phyloP scores from a whole-genome alignment of 1,140 invertebrate species.

The Zaprionus vittiger region DNA sequence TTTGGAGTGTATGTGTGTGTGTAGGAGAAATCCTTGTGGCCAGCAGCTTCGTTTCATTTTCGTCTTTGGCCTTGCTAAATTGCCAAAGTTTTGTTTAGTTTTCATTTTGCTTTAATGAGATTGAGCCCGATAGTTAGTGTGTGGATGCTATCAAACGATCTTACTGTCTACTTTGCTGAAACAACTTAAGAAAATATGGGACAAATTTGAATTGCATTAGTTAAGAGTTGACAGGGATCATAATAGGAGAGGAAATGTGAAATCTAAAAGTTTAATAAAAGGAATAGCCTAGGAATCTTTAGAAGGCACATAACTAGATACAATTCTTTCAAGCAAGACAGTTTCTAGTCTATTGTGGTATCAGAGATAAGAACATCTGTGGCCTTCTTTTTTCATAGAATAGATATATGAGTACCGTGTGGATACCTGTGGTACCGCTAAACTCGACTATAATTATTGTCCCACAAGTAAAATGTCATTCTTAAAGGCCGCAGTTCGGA shows the following conservation, averaged over 20 bases:
- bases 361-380: too few species aligned
- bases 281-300: background rate
- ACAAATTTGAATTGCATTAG: background rate
- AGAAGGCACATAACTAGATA: too few species aligned
- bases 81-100: conserved; percentile 56
- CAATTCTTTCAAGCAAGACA: too few species aligned
- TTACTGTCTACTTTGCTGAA: background rate
- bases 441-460: too few species aligned
- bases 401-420: too few species aligned
- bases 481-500: too few species aligned
- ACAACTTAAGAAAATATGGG: background rate
- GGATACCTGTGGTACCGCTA: too few species aligned
- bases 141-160: background rate
- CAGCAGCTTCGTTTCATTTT: background rate
- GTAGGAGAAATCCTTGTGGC: conserved; percentile 5
- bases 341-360: too few species aligned
- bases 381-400: too few species aligned
- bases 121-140: conserved; percentile 13
- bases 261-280: background rate
- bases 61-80: conserved; percentile 26
- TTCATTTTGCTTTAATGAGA: conserved; percentile 47
- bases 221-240: background rate
- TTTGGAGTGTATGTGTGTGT: background rate
- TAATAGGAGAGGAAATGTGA: background rate
- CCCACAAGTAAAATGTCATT: too few species aligned